Base-by-base conservation (phyloP, 2,888 invertebrate genomes). In the Nephrocerus scutellatus region DNA sequence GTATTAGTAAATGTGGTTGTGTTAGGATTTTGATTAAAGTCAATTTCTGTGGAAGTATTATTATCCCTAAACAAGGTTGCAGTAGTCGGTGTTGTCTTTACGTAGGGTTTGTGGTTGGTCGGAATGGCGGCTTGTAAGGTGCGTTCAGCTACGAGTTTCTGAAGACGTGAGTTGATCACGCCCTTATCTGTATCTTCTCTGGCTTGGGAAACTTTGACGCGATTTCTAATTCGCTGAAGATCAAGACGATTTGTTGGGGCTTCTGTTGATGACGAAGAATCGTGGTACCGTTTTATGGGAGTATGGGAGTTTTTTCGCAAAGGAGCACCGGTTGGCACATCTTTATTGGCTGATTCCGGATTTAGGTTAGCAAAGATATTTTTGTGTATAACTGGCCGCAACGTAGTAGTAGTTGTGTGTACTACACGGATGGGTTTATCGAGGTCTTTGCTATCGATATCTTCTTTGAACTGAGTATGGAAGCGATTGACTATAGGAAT, bases 81-180 rank as follows among this genome's bases (percentile, higher is more conserved):
- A n/a, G n/a, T 35, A 23, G 16, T 21, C 22, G 24, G 31, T 36
- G 36, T 34, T 19, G 25, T 28, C 29, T 30, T 22, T 18, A 21
- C 24, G 33, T 23, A 20, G n/a, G n/a, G n/a, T n/a, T 34, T 12
- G 32, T 28, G 16, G 37, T 28, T 15, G 15, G 6, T 6, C 34
- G 44, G 34, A 36, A 22, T 44, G 3, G 22, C n/a, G 8, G 19
- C 37, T 35, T 49, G 56, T 22, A 10, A n/a, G n/a, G n/a, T n/a
- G 20, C 39, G 28, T 28, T 53, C 55, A 4, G 48, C 42, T 12
- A 59, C 41, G 4, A 62, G 25, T 22, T 60, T 53, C 26, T 56
- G 58, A 2, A 62, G 46, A n/a, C 54, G 56, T 1, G 49, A 47
- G 16, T 43, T 59, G 9, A 55, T 48, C 6, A 56, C 54, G 4